Percentiles rank a stretch among this genome's conserved stretches.
Conservation (phyloP, 2,113 vertebrate species). For the Erythrolamprus reginae region DNA sequence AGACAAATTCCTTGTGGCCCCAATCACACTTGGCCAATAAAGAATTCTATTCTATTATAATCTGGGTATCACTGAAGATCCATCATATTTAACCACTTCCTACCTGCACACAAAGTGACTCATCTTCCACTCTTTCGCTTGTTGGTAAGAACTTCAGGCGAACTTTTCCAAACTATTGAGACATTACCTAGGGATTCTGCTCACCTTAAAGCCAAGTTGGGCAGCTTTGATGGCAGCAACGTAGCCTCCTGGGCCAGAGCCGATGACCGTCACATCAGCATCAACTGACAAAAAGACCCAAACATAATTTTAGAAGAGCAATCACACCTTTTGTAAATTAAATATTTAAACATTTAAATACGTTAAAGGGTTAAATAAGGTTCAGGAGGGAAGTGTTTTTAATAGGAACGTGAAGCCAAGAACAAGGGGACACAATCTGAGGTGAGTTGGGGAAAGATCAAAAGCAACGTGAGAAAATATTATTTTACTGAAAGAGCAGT, state of each 20-base stretch:
- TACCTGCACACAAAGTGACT: neutral
- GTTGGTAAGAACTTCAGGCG: neutral
- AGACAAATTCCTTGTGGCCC: too few relatives aligned
- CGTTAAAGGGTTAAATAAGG: too few relatives aligned
- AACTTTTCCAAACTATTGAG: conserved; percentile 3
- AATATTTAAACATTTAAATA: neutral
- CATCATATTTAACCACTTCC: neutral
- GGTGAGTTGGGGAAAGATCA: too few relatives aligned
- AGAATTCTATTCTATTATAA: too few relatives aligned
- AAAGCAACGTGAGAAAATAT: too few relatives aligned
- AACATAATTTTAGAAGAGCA: neutral
- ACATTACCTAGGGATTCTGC: neutral
- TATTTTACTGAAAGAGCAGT: too few relatives aligned
- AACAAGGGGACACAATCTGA: too few relatives aligned
- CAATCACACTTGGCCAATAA: too few relatives aligned
- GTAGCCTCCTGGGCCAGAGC: conserved; percentile 95
- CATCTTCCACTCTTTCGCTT: neutral
- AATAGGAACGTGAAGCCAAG: too few relatives aligned
- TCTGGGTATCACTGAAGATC: neutral
- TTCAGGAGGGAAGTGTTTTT: too few relatives aligned
- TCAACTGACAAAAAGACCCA: conserved; percentile 75
- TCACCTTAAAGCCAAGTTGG: conserved; percentile 96
- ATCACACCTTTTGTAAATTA: neutral
- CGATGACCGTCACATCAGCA: conserved; percentile 92
- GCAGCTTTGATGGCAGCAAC: conserved; percentile 98